Base-by-base conservation (phyloP, 2,888 invertebrate genomes). In the Sicus ferrugineus region DNA sequence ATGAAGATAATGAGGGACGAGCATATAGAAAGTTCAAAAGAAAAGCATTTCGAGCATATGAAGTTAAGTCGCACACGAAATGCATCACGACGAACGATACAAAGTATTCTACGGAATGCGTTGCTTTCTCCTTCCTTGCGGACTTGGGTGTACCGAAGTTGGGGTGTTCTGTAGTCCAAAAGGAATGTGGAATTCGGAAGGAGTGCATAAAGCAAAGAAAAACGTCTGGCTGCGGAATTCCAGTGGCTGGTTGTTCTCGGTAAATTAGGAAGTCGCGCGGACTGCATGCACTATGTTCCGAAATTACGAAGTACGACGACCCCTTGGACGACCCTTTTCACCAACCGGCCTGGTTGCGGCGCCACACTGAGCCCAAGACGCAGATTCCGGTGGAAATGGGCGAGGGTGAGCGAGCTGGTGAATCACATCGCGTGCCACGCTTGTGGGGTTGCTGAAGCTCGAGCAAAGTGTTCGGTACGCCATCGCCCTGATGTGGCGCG, bases 131-230 rank as follows among this genome's bases (percentile, higher is more conserved):
- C 61, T 21, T 14, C 23, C 26, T 56, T 52, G 46, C 21, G 11
- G 64, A 64, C 48, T 11, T n/a, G n/a, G n/a, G n/a, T n/a, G n/a
- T n/a, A n/a, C n/a, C n/a, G n/a, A n/a, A n/a, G n/a, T n/a, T n/a
- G n/a, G n/a, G n/a, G 21, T 16, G 6, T 48, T 6, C n/a, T 16
- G 14, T 48, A 50, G 14, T 70, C 26, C 70, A 71, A 67, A 50
- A 48, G 70, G 73, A 71, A 64, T 69, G 71, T 71, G 73, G n/a
- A n/a, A n/a, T n/a, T n/a, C 73, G 69, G 71, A 70, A 71, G 71
- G 71, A 71, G 73, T 73, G 70, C 70, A 73, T 73, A 68, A 71
- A 70, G 58, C 50, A 14, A 50, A 54, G 48, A 61, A 68, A 68
- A 70, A 70, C 70, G 69, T 72, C 70, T 65, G 69, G 70, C 69